Conservation (phyloP, 1,140 invertebrate species). For the Diplogasteroides magnus region DNA sequence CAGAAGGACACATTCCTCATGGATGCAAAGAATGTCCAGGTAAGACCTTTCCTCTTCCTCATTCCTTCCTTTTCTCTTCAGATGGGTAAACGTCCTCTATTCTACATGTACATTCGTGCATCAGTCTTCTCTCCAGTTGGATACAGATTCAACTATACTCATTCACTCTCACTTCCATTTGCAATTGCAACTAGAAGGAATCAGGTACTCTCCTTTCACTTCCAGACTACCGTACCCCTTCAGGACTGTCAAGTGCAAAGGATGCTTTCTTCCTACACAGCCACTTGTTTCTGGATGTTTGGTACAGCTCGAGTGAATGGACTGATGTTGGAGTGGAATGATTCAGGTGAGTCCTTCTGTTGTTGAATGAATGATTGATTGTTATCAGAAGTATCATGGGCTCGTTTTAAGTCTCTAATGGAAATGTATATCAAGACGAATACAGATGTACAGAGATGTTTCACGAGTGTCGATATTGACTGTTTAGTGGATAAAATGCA, state of each 20-base stretch:
- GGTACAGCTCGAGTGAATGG: background rate
- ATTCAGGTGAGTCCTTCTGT: background rate
- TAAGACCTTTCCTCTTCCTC: background rate
- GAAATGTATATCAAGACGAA: background rate
- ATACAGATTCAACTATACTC: slow-evolving; percentile 38
- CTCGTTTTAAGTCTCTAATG: background rate
- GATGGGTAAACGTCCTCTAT: slow-evolving; percentile 54
- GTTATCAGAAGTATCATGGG: background rate
- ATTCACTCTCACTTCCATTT: slow-evolving; percentile 53
- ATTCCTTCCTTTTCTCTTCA: too few relatives aligned
- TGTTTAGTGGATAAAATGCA: background rate
- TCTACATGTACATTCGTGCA: slow-evolving; percentile 52
- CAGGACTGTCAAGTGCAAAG: slow-evolving; percentile 54
- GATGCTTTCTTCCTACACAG: background rate
- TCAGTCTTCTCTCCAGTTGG: slow-evolving; percentile 55
- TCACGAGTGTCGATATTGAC: background rate
- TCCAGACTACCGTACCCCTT: background rate
- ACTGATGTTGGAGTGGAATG: background rate
- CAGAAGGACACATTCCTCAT: slow-evolving; percentile 16
- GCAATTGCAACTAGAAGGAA: slow-evolving; percentile 52
- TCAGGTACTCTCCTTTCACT: slow-evolving; percentile 9
- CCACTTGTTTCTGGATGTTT: background rate
- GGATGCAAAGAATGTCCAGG: background rate
- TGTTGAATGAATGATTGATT: background rate
- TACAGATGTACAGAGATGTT: background rate